Evolutionary conservation across 2,888 invertebrate genomes (phyloP).

Genomic region (Idaea aversata): DNA sequence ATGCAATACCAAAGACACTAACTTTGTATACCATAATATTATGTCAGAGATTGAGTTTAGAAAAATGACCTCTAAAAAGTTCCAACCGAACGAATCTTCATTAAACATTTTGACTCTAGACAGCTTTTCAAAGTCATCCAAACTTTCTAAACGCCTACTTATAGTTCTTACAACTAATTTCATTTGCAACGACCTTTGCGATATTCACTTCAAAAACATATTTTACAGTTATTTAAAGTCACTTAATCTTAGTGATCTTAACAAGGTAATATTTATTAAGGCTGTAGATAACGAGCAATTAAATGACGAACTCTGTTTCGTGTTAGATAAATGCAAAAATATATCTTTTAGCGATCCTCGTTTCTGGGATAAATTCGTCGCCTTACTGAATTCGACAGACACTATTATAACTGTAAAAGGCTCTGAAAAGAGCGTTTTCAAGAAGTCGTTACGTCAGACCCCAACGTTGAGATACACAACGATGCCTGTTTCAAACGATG

Average conservation of each 20-base stretch:
- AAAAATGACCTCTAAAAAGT: constrained; percentile 87
- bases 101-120: constrained; percentile 81
- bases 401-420: constrained; percentile 75
- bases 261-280: constrained; percentile 73
- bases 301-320: constrained; percentile 68
- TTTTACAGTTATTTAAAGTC: constrained; percentile 75
- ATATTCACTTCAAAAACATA: constrained; percentile 74
- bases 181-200: constrained; percentile 70
- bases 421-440: constrained; percentile 74
- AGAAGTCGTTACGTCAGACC: constrained; percentile 71
- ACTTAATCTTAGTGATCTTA: constrained; percentile 68
- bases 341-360: constrained; percentile 88
- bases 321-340: constrained; percentile 81
- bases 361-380: constrained; percentile 92
- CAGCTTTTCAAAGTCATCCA: constrained; percentile 72
- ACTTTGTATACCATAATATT: constrained; percentile 83
- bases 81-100: constrained; percentile 83
- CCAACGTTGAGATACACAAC: constrained; percentile 78
- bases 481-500: constrained; percentile 78
- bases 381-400: constrained; percentile 86
- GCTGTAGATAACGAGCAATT: constrained; percentile 72
- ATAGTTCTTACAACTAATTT: constrained; percentile 82
- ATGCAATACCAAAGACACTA: constrained; percentile 90
- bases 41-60: constrained; percentile 85
- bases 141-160: constrained; percentile 75